phyloP scores from a whole-genome alignment of 2,113 vertebrate species.

The Oxyura jamaicensis region DNA sequence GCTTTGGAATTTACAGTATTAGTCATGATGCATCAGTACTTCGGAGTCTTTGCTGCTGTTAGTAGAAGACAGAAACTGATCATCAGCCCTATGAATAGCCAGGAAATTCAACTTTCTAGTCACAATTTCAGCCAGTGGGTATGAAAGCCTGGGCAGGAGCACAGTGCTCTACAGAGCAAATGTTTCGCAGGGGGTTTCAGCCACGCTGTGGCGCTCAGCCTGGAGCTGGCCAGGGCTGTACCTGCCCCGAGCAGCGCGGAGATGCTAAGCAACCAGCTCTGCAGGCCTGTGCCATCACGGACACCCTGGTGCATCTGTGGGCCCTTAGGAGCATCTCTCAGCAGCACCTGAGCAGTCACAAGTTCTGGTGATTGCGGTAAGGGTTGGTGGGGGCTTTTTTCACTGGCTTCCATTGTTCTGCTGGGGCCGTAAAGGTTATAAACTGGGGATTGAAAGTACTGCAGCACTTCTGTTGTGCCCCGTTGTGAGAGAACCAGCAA shows the following conservation, averaged over 20 bases:
- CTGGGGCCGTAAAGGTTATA: neutral
- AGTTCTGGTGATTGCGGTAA: neutral
- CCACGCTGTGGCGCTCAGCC: neutral
- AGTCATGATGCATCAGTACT: neutral
- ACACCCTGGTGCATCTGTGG: rapidly evolving
- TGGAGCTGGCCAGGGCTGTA: neutral
- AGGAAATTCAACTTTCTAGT: neutral
- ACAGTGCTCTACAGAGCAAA: neutral
- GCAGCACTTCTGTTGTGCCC: neutral
- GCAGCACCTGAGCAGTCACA: neutral
- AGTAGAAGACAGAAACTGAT: neutral
- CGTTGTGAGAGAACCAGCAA: neutral
- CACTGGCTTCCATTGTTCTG: neutral
- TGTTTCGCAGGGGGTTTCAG: neutral
- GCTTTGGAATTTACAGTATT: neutral
- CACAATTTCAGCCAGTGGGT: neutral
- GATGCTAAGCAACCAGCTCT: no score
- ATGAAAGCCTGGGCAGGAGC: neutral
- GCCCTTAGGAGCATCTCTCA: neutral
- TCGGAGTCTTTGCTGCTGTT: neutral
- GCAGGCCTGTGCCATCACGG: neutral
- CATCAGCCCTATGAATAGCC: no score
- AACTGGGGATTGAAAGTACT: neutral
- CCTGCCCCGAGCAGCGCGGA: neutral
- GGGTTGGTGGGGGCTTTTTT: neutral